Evolutionary conservation across 2,888 invertebrate genomes (phyloP), one percentile per base, ranked within the genome.

Genomic region (Helobdella robusta): DNA sequence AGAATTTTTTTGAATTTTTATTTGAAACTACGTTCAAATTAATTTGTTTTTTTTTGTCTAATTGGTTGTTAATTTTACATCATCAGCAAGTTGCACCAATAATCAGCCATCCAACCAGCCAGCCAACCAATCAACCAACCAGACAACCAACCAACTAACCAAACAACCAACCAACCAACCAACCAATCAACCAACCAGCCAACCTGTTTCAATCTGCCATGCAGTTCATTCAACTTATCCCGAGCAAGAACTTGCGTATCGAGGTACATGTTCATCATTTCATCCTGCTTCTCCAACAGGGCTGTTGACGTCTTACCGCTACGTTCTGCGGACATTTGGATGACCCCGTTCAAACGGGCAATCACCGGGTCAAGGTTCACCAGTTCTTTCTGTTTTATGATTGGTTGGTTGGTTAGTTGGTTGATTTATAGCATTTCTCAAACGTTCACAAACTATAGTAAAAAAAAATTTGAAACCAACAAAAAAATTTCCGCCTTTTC

Each of bases 181-280:
- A n/a, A n/a, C n/a, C n/a, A n/a, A n/a, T n/a, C n/a, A n/a, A n/a
- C n/a, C n/a, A n/a, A n/a, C n/a, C n/a, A n/a, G n/a, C n/a, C n/a
- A n/a, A 77, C 77, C 74, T 77, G 75, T 73, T 77, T 74, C 30
- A 79, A 72, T 54, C 74, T 74, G 63, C 76, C 75, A 60, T 78
- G 77, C 15, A 79, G 70, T 65, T 77, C 74, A 58, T 77, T 76
- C 62, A 77, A 76, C 61, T 76, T 76, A 68, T 78, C 78, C 48
- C 73, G 32, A n/a, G 69, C 68, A 40, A 70, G 48, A 52, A 76
- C 74, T 59, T 76, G 74, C 2, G 75, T 74, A 8, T 72, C 65
- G 36, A 74, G 66, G 63, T 75, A 72, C 63, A 73, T 70, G 60
- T 75, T 74, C 64, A 76, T 76, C 77, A 79, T 78, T 59, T 73